These are phyloP conservation scores for Martes flavigula DNA, from an alignment of 2,797 vertebrate species.

Conservation along the genomic window DNA sequence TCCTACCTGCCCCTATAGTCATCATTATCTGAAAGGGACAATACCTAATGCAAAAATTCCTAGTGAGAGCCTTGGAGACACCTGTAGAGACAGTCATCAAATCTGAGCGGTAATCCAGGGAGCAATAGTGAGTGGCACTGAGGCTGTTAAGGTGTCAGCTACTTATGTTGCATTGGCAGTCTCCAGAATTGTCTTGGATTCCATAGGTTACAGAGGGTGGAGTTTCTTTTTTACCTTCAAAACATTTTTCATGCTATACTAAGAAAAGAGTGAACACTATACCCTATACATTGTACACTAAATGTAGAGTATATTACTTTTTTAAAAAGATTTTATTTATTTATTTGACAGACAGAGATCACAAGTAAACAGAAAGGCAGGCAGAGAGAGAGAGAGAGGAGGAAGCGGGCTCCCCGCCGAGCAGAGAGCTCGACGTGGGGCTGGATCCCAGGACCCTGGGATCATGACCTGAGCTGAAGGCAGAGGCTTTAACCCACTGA, in stretches of 20 bases:
- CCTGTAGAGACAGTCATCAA: not conserved
- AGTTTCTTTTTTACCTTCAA: not conserved
- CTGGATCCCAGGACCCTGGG: no score
- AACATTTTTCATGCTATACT: not conserved
- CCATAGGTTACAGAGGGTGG: not conserved
- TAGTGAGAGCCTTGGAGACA: not conserved
- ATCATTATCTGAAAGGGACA: constrained; percentile 16
- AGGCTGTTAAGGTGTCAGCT: not conserved
- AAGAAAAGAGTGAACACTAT: not conserved
- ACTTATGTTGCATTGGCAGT: not conserved
- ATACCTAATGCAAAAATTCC: not conserved
- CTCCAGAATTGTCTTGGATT: not conserved
- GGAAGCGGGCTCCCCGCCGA: no score
- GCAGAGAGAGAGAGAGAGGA: no score
- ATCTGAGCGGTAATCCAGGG: not conserved
- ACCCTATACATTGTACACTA: not conserved
- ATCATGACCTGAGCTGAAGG: no score
- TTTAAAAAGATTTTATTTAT: no score
- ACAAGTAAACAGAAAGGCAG: no score
- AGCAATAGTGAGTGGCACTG: not conserved
- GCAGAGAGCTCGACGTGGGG: no score
- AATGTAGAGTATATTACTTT: not conserved
- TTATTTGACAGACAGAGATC: no score
- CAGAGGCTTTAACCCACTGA: no score
- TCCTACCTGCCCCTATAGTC: not conserved